phyloP scores from a whole-genome alignment of 2,113 vertebrate genomes.

The Tor tambroides region DNA sequence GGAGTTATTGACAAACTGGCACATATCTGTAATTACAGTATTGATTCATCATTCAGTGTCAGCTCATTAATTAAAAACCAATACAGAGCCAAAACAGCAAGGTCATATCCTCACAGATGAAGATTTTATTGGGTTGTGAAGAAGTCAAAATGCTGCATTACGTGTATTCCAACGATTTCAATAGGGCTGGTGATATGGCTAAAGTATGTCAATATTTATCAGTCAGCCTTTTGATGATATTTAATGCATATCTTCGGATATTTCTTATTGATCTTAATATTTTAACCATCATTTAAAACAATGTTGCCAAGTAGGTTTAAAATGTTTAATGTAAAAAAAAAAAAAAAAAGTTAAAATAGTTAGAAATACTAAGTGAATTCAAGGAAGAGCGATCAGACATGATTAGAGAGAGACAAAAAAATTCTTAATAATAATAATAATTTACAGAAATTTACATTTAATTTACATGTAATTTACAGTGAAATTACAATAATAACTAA shows the following conservation, averaged over 20 bases:
- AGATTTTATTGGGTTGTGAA: background rate
- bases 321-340: background rate
- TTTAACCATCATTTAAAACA: background rate
- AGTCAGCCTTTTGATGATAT: background rate
- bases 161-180: background rate
- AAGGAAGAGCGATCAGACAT: no score
- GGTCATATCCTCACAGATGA: constrained; percentile 8
- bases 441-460: no score
- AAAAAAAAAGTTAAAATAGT: background rate
- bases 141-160: background rate
- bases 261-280: background rate
- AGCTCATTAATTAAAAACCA: background rate
- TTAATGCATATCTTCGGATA: background rate
- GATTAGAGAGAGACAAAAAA: no score
- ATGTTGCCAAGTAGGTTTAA: background rate
- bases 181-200: background rate
- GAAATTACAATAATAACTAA: background rate
- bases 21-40: constrained; percentile 7
- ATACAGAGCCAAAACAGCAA: background rate
- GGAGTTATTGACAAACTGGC: background rate
- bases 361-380: background rate
- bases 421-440: no score
- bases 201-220: background rate
- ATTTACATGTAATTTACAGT: no score
- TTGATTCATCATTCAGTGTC: background rate